These are phyloP conservation scores for Jordanella pulchra DNA, from an alignment of 2,797 vertebrate species.

Conservation along the genomic window DNA sequence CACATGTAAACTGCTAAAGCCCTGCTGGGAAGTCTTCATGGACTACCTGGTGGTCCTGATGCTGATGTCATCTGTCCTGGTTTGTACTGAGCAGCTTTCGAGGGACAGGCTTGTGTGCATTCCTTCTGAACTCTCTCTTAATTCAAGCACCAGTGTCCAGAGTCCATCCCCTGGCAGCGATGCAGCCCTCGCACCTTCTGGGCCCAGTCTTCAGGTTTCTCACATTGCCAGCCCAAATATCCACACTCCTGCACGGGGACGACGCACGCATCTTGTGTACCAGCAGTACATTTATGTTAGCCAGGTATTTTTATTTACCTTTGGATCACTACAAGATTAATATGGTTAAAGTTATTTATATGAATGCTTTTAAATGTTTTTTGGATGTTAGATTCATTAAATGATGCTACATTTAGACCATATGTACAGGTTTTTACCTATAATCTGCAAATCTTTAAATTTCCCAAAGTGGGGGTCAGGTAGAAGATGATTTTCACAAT, in stretches of 20 bases:
- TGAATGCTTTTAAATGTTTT: neutral
- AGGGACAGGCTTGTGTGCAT: conserved; percentile 82
- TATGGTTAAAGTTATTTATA: neutral
- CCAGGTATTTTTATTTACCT: conserved; percentile 58
- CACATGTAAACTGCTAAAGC: conserved; percentile 81
- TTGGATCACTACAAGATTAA: neutral
- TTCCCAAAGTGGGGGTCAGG: no score
- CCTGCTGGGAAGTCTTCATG: conserved; percentile 89
- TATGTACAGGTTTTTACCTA: neutral
- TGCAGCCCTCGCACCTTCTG: conserved; percentile 16
- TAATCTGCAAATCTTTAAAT: neutral
- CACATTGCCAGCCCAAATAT: conserved; percentile 8
- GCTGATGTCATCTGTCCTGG: conserved; percentile 82
- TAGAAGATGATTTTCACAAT: no score
- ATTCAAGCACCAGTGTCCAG: conserved; percentile 24
- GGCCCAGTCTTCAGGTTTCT: neutral
- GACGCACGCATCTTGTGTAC: conserved; percentile 78
- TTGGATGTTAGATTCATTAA: neutral
- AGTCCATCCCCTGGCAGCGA: neutral
- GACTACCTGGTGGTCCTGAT: conserved; percentile 85
- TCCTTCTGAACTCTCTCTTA: conserved; percentile 59
- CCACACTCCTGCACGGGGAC: conserved; percentile 46
- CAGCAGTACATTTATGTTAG: conserved; percentile 86
- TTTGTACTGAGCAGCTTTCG: conserved; percentile 82
- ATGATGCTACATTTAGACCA: neutral